phyloP scores from a whole-genome alignment of 1,140 invertebrate species.

The Leptopilina boulardi region DNA sequence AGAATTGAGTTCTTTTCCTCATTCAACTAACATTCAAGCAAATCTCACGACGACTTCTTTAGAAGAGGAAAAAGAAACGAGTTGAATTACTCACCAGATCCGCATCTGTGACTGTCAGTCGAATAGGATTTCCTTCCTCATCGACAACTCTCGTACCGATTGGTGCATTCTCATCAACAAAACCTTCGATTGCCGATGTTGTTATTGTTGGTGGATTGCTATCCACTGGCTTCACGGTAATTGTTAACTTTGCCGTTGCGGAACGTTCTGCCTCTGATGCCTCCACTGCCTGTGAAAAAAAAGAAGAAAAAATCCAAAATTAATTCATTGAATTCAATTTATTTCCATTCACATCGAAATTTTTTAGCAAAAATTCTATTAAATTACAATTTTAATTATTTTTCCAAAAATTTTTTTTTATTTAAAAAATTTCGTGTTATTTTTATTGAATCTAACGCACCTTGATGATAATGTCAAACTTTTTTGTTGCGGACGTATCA shows the following conservation, averaged over 20 bases:
- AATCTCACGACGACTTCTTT: not conserved
- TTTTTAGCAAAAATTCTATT: not conserved
- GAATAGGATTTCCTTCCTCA: slow-evolving; percentile 80
- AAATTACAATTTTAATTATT: not conserved
- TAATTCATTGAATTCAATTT: not conserved
- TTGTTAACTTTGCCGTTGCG: slow-evolving; percentile 87
- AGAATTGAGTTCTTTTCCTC: not conserved
- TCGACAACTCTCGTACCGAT: slow-evolving; percentile 89
- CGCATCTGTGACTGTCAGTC: slow-evolving; percentile 85
- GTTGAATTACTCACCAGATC: slow-evolving; percentile 82
- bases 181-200: slow-evolving; percentile 84
- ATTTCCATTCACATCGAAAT: no score
- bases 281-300: slow-evolving; percentile 85
- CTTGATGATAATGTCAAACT: slow-evolving; percentile 85
- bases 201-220: slow-evolving; percentile 88
- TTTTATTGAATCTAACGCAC: slow-evolving; percentile 62
- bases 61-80: not conserved
- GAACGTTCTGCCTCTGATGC: slow-evolving; percentile 85
- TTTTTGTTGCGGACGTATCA: slow-evolving; percentile 85
- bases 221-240: slow-evolving; percentile 89
- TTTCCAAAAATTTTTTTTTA: not conserved
- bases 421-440: not conserved
- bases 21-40: not conserved
- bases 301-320: slow-evolving; percentile 9
- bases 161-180: slow-evolving; percentile 90